These are phyloP conservation scores for Synanthedon vespiformis DNA, from an alignment of 2,888 invertebrate genomes.

Conservation along the genomic window DNA sequence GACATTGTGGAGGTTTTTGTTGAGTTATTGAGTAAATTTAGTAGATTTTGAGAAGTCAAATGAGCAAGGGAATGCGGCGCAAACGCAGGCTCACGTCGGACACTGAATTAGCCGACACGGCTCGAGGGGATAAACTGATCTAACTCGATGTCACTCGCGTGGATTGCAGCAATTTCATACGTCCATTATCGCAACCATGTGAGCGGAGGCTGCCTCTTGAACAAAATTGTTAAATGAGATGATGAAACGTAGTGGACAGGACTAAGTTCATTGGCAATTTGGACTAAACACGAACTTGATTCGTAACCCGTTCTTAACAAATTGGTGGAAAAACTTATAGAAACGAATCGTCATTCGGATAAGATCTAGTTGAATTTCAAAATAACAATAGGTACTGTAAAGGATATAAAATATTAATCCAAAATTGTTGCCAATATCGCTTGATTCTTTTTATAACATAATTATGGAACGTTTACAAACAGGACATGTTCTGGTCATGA, in stretches of 20 bases:
- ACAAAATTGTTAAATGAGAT: conserved; percentile 41
- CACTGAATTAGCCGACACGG: conserved; percentile 22
- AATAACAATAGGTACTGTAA: too few relatives aligned
- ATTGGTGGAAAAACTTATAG: too few relatives aligned
- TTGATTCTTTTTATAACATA: too few relatives aligned
- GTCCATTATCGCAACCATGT: conserved; percentile 47
- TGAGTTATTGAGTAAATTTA: too few relatives aligned
- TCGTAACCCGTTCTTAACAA: too few relatives aligned
- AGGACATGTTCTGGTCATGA: background rate
- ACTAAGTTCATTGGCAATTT: background rate
- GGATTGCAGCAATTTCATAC: conserved; percentile 59
- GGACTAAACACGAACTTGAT: too few relatives aligned
- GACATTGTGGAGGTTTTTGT: too few relatives aligned
- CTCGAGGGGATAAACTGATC: conserved; percentile 40
- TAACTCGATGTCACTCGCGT: conserved; percentile 48
- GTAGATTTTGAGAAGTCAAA: background rate
- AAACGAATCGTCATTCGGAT: too few relatives aligned
- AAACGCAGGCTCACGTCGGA: conserved; percentile 19
- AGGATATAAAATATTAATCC: too few relatives aligned
- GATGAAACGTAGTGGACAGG: background rate
- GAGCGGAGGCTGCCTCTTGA: conserved; percentile 47
- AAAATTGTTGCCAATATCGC: too few relatives aligned
- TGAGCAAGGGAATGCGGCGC: conserved; percentile 14
- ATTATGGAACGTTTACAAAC: background rate
- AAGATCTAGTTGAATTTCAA: too few relatives aligned